These are phyloP conservation scores for Brienomyrus longianalis DNA, from an alignment of 2,113 vertebrate genomes.

Conservation along the genomic window DNA sequence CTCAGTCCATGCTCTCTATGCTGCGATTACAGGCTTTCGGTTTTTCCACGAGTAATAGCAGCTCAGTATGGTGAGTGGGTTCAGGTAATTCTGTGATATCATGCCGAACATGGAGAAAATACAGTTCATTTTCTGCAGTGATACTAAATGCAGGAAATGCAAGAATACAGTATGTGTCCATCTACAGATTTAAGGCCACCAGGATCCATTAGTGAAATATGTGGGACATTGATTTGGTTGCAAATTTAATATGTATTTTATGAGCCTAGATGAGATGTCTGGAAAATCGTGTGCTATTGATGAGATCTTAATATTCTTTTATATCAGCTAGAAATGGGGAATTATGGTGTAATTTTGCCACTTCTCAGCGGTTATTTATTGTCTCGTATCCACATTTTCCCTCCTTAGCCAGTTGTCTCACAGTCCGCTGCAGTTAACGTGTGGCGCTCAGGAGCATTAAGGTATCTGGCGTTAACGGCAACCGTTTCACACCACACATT, in stretches of 20 bases:
- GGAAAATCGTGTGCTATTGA: slow-evolving; percentile 10
- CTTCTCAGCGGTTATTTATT: slow-evolving; percentile 6
- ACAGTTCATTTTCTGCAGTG: background rate
- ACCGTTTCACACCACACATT: background rate
- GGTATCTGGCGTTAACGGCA: background rate
- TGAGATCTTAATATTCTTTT: slow-evolving; percentile 26
- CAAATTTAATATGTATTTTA: slow-evolving; percentile 24
- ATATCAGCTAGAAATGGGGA: slow-evolving; percentile 13
- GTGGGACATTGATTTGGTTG: slow-evolving; percentile 17
- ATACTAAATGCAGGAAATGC: background rate
- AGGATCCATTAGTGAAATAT: slow-evolving; percentile 11
- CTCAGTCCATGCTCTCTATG: background rate
- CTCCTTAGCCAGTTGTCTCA: background rate
- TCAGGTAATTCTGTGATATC: background rate
- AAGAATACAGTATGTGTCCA: background rate
- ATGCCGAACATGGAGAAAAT: background rate
- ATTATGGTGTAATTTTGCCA: slow-evolving; percentile 18
- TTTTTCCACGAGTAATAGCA: background rate
- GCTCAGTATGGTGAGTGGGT: background rate
- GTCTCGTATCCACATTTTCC: background rate
- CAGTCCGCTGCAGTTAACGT: background rate
- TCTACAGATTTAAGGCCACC: slow-evolving; percentile 8
- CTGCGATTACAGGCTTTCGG: background rate
- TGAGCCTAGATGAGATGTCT: slow-evolving; percentile 22
- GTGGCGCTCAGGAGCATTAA: background rate